These are phyloP conservation scores for Notospermus geniculatus DNA, from an alignment of 1,140 invertebrate genomes.

Conservation along the genomic window DNA sequence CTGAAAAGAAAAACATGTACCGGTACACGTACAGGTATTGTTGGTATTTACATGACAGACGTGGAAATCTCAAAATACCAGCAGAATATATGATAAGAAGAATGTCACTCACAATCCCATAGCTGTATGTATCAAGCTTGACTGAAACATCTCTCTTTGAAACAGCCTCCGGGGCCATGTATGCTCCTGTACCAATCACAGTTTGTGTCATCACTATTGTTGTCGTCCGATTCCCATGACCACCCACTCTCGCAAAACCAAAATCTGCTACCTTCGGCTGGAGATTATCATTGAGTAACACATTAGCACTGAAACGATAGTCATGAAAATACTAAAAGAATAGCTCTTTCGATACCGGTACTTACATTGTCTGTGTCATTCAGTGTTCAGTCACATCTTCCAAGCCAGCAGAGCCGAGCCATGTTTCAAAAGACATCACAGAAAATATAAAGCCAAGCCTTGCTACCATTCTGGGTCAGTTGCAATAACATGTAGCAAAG, in stretches of 20 bases:
- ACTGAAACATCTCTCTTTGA: conserved; percentile 65
- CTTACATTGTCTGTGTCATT: no score
- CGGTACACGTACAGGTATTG: no score
- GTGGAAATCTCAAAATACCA: no score
- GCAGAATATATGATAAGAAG: conserved; percentile 5
- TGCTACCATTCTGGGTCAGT: no score
- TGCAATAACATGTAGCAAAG: no score
- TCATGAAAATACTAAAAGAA: neutral
- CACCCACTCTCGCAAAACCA: conserved; percentile 65
- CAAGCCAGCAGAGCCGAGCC: no score
- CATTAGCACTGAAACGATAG: conserved; percentile 62
- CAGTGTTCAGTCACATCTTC: no score
- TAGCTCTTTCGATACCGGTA: neutral
- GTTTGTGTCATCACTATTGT: conserved; percentile 56
- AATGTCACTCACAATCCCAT: conserved; percentile 65
- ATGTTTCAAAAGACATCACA: no score
- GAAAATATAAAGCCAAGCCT: no score
- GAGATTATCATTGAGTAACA: conserved; percentile 65
- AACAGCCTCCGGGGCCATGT: conserved; percentile 72
- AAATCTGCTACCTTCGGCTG: conserved; percentile 71
- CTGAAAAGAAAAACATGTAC: conserved; percentile 31
- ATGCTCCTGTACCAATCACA: conserved; percentile 69
- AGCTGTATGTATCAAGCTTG: conserved; percentile 75
- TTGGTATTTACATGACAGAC: neutral
- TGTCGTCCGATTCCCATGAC: conserved; percentile 41